Evolutionary conservation across 2,113 vertebrate species (phyloP), one percentile per base, ranked within the genome.

Genomic region (Dissostichus mawsoni): DNA sequence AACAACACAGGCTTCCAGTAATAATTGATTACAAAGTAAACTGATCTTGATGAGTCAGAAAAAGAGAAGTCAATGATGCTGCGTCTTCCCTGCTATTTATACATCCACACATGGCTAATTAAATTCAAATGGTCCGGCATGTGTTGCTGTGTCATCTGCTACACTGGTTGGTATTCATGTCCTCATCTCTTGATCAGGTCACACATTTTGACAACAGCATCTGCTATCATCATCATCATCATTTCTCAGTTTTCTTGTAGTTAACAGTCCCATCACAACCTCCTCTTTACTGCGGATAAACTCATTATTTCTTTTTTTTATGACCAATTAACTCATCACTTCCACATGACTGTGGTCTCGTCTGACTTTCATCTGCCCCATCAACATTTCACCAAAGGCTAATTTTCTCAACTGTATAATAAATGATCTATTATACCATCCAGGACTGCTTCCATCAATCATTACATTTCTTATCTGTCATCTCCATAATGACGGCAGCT

Each of bases 291-390:
- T 66, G 63, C 0, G 5, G 74, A 81, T 83, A 69, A 89, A 76
- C 55, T 88, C 63, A 87, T 90, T 85, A 57, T 33, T 81, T 86
- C 69, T 52, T 44, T 48, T 66, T 86, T 86, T 79, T 75, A 81
- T 59, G 71, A 81, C 65, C 78, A 85, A 84, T 90, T 90, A 83
- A 89, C 83, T 85, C 69, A 85, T 92, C 82, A 70, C 81, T 80
- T 82, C 72, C 73, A 63, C 81, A 48, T 83, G 72, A 80, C 44
- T 84, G 53, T 83, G 69, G 74, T 82, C 59, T 69, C 11, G 69
- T 72, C 53, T 72, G 68, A 69, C 56, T 78, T 74, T 84, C 73
- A 84, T 72, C 78, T 78, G 80, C 61, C 48, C 20, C 76, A 84
- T 88, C 74, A 85, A 80, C 71, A 85, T 59, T 51, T 29, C 48